Base-by-base conservation (phyloP, 2,888 invertebrate genomes). In the Melieria omissa region DNA sequence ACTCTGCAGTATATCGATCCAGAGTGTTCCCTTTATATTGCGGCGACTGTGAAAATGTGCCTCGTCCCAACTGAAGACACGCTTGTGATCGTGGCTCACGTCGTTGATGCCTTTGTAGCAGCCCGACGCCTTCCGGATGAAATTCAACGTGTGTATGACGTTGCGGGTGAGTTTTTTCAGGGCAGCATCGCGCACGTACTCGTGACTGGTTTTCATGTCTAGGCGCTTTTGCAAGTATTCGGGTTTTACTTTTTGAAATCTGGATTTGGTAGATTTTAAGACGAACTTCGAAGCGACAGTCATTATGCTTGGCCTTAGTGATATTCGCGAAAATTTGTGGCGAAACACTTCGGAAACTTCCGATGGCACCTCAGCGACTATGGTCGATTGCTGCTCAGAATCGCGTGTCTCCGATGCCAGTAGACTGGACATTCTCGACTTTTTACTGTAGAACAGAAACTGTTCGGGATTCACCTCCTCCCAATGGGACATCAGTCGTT, bases 31-130 rank as follows among this genome's bases (percentile, higher is more conserved):
- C 14, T 55, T 69, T 42, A 61, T 62, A 5, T 62, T 42, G 0
- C 68, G 62, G 44, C 68, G 42, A 6, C 54, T 61, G 2, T 62
- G 7, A 52, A 61, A 69, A 14, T 47, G 44, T 49, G 61, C 61
- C 16, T 69, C 45, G 5, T 44, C 45, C 68, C 68, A 69, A 45
- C 68, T 62, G 54, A 69, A 69, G 9, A 69, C 1, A 45, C 54
- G 49, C 16, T 62, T 61, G 61, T 62, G 68, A 14, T 54, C 29
- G 4, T 44, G 52, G n/a, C 54, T 7, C 0, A 14, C 14, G 10
- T 46, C 4, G 52, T 54, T 69, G 45, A 52, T 44, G 6, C 47
- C 52, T 14, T 57, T 46, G n/a, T 14, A n/a, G 7, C 16, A 58
- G 14, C 66, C 47, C 5, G 14, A 29, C 29, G 29, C 29, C 29